Evolutionary conservation across 92 coral and sea anemone genomes (phyloP), one percentile per base, ranked within the genome.

Genomic region (Palythoa grandis): DNA sequence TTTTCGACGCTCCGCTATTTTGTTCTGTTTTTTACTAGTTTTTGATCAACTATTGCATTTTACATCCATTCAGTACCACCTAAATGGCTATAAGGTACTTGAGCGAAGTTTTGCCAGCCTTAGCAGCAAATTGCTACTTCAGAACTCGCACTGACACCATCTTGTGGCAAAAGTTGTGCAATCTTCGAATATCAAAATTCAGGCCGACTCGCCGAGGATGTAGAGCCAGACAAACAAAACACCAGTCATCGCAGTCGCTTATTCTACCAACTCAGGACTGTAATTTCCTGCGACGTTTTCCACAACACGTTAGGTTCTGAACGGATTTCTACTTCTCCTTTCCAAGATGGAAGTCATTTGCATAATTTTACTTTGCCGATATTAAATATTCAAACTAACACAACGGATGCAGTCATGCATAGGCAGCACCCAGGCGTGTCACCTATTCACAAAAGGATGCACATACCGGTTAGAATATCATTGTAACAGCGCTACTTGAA

Each of bases 141-240:
- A 11, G 67, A 60, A 60, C 67, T 60, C 67, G 67, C 20, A 60
- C 20, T 60, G 20, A 60, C 67, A 60, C 67, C 67, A 60, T 16
- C 67, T 60, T 60, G 67, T 60, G 67, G 67, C 67, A 23, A 60
- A 60, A 60, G 67, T 60, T 60, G 67, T 60, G 67, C 67, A 60
- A 60, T 23, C 67, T 60, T n/a, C 20, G 67, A 23, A 60, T 60
- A 60, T 60, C 67, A 60, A 60, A 60, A 60, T 60, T 60, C 20
- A 60, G 67, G 67, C 67, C 67, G 67, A 60, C 67, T 60, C 67
- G 67, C 67, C 16, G 67, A 60, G 67, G 67, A 60, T 60, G 67
- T 60, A 60, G 67, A 60, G 67, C 20, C 67, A 23, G 67, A 60
- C 67, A 60, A 60, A 60, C 67, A 23, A 60, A 60, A 60, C 67